Evolutionary conservation across 30 jellyfish, hydroid and myxozoan species (phyloP), one percentile per base, ranked within the genome.

Genomic region (Sanderia malayensis): DNA sequence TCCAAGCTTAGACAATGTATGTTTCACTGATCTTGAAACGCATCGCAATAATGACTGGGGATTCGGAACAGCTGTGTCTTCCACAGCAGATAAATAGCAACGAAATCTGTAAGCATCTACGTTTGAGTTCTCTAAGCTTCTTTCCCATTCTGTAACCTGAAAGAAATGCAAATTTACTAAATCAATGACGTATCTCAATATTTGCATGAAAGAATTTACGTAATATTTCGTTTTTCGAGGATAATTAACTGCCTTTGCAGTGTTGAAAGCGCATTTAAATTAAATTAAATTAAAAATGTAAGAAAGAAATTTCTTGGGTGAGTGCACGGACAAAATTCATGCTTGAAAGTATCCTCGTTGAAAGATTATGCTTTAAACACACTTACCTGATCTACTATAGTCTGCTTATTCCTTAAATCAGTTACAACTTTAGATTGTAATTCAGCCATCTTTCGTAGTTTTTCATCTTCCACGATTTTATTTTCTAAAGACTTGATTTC

Each of bases 121-220:
- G 74, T 91, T 78, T 31, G 46, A 73, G 58, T 52, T 67, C 63
- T 91, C 98, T n/a, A 91, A 65, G 55, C 94, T 83, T 24, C 82
- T 76, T 57, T 91, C 98, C 98, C 98, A 91, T 67, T 93, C 94
- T 0, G 77, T 21, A 13, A 91, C 91, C 98, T 91, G 58, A 44
- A 44, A n/a, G n/a, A n/a, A n/a, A n/a, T n/a, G n/a, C n/a, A n/a
- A n/a, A n/a, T n/a, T n/a, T n/a, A n/a, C n/a, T n/a, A n/a, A n/a
- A n/a, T n/a, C n/a, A n/a, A n/a, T n/a, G n/a, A n/a, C n/a, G n/a
- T n/a, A n/a, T n/a, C n/a, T n/a, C n/a, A n/a, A n/a, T n/a, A n/a
- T n/a, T n/a, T n/a, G n/a, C n/a, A n/a, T n/a, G n/a, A n/a, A n/a
- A n/a, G n/a, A n/a, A n/a, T n/a, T n/a, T n/a, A n/a, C n/a, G n/a